Evolutionary conservation across 2,113 vertebrate species (phyloP).

Genomic region (Thalassoma bifasciatum): DNA sequence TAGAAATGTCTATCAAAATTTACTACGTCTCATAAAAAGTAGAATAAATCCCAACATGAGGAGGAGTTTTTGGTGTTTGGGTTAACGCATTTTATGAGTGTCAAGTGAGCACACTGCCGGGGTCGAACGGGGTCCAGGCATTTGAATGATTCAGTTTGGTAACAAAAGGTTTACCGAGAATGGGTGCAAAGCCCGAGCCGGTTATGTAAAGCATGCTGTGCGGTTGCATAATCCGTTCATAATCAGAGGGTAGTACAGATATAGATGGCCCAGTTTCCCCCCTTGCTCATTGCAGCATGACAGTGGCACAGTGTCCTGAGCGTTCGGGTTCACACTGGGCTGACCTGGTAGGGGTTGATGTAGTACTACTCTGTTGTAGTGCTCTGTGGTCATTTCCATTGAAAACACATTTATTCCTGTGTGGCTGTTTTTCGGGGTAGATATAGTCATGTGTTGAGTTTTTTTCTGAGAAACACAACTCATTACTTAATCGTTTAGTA

Average conservation of each 20-base stretch:
- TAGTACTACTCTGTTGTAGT: conserved; percentile 13
- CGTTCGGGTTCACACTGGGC: conserved; percentile 53
- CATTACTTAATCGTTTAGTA: conserved; percentile 21
- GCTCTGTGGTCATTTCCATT: neutral
- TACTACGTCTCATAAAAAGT: neutral
- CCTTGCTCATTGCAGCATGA: conserved; percentile 48
- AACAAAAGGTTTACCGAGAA: conserved; percentile 45
- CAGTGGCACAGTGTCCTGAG: conserved; percentile 65
- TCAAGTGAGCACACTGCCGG: neutral
- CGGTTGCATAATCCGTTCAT: conserved; percentile 79
- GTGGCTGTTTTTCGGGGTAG: neutral
- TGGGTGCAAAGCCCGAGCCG: conserved; percentile 37
- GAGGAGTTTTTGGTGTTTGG: neutral
- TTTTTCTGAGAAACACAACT: conserved; percentile 3
- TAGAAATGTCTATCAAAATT: neutral
- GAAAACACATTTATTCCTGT: neutral
- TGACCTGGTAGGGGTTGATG: neutral
- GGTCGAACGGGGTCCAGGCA: neutral
- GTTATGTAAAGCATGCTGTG: conserved; percentile 79
- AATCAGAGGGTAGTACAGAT: conserved; percentile 76
- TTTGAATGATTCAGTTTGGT: conserved; percentile 28
- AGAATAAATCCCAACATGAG: neutral
- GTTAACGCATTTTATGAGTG: neutral
- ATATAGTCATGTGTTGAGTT: conserved; percentile 11
- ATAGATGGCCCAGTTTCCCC: conserved; percentile 81